Percentiles rank a stretch among this genome's conserved stretches.
Conservation (phyloP, 1,140 invertebrate species). For the Hyles vespertilio region DNA sequence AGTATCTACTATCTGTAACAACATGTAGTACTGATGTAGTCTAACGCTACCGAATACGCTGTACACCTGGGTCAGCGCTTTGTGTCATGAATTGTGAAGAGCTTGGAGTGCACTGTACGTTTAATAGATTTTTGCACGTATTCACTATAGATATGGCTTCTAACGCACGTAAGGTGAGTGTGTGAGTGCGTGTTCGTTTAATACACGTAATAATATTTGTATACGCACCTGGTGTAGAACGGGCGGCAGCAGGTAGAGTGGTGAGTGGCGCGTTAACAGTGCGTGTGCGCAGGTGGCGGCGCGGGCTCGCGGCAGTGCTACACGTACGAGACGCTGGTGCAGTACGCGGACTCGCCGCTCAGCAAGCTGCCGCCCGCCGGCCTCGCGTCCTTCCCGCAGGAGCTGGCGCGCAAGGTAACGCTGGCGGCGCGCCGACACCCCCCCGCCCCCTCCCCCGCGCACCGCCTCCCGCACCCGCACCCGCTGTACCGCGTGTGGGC, state of each 20-base stretch:
- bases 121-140: no score
- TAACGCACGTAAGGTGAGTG: no score
- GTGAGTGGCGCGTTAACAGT: background rate
- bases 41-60: no score
- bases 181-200: no score
- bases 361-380: conserved; percentile 68
- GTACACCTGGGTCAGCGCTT: no score
- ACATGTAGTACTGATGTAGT: no score
- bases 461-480: conserved; percentile 10
- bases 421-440: conserved; percentile 19
- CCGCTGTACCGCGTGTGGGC: conserved; percentile 37
- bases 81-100: no score
- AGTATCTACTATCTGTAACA: no score
- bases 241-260: background rate
- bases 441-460: conserved; percentile 15
- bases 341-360: conserved; percentile 71
- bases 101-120: no score
- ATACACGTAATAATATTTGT: no score
- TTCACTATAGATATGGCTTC: no score
- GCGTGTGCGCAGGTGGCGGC: conserved; percentile 29
- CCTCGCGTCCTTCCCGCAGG: conserved; percentile 59
- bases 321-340: conserved; percentile 70
- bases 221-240: no score
- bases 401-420: conserved; percentile 73
- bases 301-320: conserved; percentile 59